phyloP scores from a whole-genome alignment of 2,113 vertebrate species.

The human region DNA sequence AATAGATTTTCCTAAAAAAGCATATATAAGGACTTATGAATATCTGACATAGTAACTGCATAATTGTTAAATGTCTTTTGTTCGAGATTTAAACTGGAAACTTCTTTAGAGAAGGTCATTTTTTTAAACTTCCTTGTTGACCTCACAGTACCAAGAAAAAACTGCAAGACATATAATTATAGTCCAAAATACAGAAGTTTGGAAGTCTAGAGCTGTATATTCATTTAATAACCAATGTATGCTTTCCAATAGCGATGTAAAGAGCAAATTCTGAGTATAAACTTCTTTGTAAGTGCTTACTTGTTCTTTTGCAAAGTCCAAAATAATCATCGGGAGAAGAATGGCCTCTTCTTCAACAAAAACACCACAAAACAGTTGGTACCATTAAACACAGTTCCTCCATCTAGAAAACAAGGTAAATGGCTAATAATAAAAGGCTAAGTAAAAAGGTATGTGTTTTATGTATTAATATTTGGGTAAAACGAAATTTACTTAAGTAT shows the following conservation, averaged over 20 bases:
- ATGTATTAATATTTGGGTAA: not conserved
- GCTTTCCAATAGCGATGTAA: not conserved
- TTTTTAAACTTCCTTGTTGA: not conserved
- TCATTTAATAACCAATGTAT: not conserved
- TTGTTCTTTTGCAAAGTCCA: not conserved
- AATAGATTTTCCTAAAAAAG: not conserved
- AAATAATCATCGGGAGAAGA: not conserved
- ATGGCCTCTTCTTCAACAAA: not conserved
- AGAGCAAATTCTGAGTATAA: slow-evolving; percentile 7
- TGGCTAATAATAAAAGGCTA: not conserved
- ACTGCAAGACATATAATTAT: not conserved
- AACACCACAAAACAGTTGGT: not conserved
- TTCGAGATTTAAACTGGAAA: not conserved
- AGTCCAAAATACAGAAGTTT: not conserved
- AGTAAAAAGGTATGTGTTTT: not conserved
- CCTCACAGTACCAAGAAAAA: not conserved
- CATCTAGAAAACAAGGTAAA: not conserved
- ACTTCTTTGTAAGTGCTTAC: not conserved
- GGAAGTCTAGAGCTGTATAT: not conserved
- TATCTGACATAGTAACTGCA: not conserved
- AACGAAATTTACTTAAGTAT: not conserved
- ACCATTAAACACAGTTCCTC: not conserved
- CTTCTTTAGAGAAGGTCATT: not conserved
- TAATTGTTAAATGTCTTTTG: not conserved
- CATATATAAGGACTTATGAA: not conserved